Percentiles rank a stretch among this genome's conserved stretches.
These are phyloP conservation scores for Clarias fuscus DNA, from an alignment of 2,797 vertebrate species.

Conservation along the genomic window DNA sequence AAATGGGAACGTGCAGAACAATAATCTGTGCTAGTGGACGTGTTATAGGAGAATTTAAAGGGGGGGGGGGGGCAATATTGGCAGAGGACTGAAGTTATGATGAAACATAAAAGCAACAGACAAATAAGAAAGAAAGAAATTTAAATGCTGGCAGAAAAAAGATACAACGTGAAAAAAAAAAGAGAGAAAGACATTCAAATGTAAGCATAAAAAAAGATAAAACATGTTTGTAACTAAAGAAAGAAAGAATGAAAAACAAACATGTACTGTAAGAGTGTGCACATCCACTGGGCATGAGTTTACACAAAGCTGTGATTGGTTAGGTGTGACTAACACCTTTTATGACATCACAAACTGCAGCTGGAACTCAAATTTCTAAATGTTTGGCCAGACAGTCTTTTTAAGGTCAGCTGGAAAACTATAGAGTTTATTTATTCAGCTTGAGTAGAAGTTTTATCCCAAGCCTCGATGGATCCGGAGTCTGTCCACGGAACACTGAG, in stretches of 20 bases:
- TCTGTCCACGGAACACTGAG: background rate
- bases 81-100: too few relatives aligned
- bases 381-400: background rate
- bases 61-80: too few relatives aligned
- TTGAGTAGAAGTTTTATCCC: background rate
- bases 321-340: too few relatives aligned
- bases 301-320: too few relatives aligned
- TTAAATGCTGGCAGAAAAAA: background rate
- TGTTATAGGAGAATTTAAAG: too few relatives aligned
- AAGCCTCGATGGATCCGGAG: background rate
- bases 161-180: background rate
- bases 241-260: background rate
- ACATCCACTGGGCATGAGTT: too few relatives aligned
- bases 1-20: too few relatives aligned
- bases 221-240: background rate
- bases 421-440: background rate
- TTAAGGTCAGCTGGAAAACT: background rate
- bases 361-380: background rate
- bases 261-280: background rate
- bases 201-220: background rate
- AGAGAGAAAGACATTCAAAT: background rate
- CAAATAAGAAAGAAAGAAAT: constrained; percentile 12
- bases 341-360: background rate
- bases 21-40: too few relatives aligned
- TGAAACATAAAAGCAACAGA: too few relatives aligned